Base-by-base conservation (phyloP, 2,888 invertebrate species). In the Proisotoma minuta region DNA sequence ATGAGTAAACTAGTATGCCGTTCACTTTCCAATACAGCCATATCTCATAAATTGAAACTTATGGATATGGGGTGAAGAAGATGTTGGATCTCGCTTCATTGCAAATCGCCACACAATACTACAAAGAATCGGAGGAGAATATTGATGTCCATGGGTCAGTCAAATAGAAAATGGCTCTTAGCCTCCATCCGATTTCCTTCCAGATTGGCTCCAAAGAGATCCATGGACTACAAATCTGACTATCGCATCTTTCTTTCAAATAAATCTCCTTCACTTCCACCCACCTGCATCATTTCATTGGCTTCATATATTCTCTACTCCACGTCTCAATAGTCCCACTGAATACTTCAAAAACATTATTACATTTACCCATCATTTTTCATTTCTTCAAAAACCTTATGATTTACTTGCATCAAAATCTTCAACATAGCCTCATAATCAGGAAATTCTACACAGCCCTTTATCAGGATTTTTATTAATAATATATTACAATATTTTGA, bases 41-140 rank as follows among this genome's bases (percentile, higher is more conserved):
- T 51, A 66, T 69, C 65, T 49, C 68, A 70, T 70, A 70, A 70
- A 70, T 70, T 68, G 57, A 53, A 70, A 40, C 62, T 65, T 62
- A 63, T 68, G 66, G 70, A 68, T 66, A 70, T 68, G 67, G 70
- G 70, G 70, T 70, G 70, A 68, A 68, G 67, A 70, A 68, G 63
- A 58, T 54, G 54, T 58, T 53, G 56, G 59, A 34, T 56, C 62
- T 67, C 59, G 62, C 56, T 65, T 65, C 63, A n/a, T n/a, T n/a
- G n/a, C 60, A 54, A 63, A 66, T 64, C 66, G 66, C 65, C 52
- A 63, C 59, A 51, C 63, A 62, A 63, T 65, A 67, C 58, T 57
- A 56, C 60, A 63, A 59, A 62, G 65, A 68, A 60, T 67, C 65
- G 63, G 48, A 39, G 39, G 49, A 49, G 69, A 66, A 69, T 69